Conservation (phyloP, 2,888 invertebrate species). For the Sinhomidia bicolor region DNA sequence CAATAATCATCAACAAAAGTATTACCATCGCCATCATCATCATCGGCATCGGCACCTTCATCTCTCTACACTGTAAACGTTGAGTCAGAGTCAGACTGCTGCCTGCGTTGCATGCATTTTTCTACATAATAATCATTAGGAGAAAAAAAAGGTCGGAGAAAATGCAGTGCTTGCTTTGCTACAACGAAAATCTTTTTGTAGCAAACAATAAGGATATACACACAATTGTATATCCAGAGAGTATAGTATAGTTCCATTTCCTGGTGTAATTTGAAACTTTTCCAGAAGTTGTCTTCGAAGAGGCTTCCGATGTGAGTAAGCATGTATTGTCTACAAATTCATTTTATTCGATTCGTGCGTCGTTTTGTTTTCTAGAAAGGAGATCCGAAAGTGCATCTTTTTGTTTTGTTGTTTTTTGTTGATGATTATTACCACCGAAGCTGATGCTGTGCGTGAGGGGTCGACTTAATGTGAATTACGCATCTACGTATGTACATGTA, state of each 20-base stretch:
- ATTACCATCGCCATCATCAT: constrained; percentile 38
- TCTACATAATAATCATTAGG: constrained; percentile 23
- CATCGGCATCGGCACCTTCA: neutral
- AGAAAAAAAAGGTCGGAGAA: constrained; percentile 35
- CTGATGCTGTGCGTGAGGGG: constrained; percentile 55
- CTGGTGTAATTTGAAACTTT: constrained; percentile 40
- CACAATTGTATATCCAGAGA: neutral
- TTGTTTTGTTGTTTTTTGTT: constrained; percentile 3
- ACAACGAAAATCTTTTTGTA: neutral
- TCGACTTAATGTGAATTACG: constrained; percentile 49
- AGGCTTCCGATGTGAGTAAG: neutral
- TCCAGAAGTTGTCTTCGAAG: constrained; percentile 16
- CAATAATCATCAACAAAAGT: constrained; percentile 41
- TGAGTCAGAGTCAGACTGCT: neutral
- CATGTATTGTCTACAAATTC: neutral
- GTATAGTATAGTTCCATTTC: too few relatives aligned
- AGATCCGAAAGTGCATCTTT: constrained; percentile 54
- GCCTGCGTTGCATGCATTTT: constrained; percentile 41
- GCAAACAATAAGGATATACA: neutral
- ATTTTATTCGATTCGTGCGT: constrained; percentile 11
- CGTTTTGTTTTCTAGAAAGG: neutral
- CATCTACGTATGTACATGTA: neutral
- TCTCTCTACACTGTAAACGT: neutral
- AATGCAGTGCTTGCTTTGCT: neutral
- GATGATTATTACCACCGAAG: constrained; percentile 62